Evolutionary conservation across 2,888 invertebrate genomes (phyloP).

Genomic region (Drosophila longiperda): DNA sequence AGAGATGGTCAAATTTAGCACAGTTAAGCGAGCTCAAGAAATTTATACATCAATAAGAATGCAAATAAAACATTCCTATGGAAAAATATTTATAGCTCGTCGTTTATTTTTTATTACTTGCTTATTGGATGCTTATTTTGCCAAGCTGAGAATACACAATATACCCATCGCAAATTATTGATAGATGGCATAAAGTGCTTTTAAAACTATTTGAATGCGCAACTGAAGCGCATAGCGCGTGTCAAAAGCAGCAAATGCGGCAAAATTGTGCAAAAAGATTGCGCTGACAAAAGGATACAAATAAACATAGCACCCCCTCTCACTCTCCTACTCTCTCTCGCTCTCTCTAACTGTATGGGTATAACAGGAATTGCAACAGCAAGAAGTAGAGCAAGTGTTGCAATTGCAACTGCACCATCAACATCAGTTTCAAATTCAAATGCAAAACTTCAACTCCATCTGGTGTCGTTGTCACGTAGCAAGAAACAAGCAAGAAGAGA

Average conservation of each 20-base stretch:
- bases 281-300: constrained; percentile 38
- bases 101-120: neutral
- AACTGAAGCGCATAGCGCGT: constrained; percentile 46
- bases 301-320: constrained; percentile 11
- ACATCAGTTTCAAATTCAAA: constrained; percentile 33
- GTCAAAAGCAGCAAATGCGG: constrained; percentile 72
- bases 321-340: neutral
- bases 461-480: constrained; percentile 53
- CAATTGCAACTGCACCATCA: constrained; percentile 29
- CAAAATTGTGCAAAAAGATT: constrained; percentile 58
- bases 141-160: neutral
- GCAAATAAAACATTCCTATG: neutral
- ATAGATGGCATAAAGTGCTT: constrained; percentile 28
- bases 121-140: neutral
- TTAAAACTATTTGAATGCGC: constrained; percentile 35
- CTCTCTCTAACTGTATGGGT: constrained; percentile 1
- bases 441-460: constrained; percentile 25
- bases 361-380: constrained; percentile 30
- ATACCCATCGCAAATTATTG: constrained; percentile 15
- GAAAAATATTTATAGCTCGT: neutral
- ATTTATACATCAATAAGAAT: neutral
- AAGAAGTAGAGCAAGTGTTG: constrained; percentile 18
- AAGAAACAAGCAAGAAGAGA: neutral
- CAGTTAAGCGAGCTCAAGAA: neutral
- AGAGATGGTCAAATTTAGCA: neutral